These are phyloP conservation scores for Homalodisca vitripennis DNA, from an alignment of 1,140 invertebrate genomes.

Conservation along the genomic window DNA sequence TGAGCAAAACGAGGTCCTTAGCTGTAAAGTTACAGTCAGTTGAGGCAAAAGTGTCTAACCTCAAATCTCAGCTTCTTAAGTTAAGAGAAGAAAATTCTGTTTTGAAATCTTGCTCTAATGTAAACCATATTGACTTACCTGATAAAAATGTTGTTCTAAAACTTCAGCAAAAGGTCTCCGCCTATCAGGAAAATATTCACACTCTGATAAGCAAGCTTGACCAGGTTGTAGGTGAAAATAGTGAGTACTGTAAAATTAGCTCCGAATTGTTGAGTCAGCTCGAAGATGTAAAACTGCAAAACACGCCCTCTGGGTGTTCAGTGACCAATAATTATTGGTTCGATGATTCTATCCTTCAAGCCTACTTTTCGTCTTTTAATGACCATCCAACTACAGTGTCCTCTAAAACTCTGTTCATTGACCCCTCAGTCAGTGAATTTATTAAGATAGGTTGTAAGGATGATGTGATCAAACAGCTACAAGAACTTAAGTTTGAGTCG, in stretches of 20 bases:
- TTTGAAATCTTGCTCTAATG: background rate
- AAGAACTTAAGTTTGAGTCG: background rate
- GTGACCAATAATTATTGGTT: background rate
- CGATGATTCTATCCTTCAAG: background rate
- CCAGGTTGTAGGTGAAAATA: background rate
- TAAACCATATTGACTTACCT: too few species aligned
- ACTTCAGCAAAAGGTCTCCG: background rate
- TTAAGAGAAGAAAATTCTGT: background rate
- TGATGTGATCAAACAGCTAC: too few species aligned
- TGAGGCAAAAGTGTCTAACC: background rate
- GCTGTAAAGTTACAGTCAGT: background rate
- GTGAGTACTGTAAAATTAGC: too few species aligned
- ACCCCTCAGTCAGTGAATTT: conserved; percentile 9
- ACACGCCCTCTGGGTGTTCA: background rate
- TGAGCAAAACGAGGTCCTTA: background rate
- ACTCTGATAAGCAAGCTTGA: background rate
- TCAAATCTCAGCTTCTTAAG: conserved; percentile 6
- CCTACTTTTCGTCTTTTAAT: conserved; percentile 2
- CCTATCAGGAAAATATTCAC: background rate
- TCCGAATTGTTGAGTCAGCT: background rate
- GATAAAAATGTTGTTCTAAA: background rate
- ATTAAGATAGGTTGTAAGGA: background rate
- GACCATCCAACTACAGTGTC: background rate
- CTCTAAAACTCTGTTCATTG: conserved; percentile 14
- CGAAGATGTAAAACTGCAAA: background rate